Evolutionary conservation across 2,113 vertebrate genomes (phyloP), one percentile per base, ranked within the genome.

Genomic region (Hucho hucho): DNA sequence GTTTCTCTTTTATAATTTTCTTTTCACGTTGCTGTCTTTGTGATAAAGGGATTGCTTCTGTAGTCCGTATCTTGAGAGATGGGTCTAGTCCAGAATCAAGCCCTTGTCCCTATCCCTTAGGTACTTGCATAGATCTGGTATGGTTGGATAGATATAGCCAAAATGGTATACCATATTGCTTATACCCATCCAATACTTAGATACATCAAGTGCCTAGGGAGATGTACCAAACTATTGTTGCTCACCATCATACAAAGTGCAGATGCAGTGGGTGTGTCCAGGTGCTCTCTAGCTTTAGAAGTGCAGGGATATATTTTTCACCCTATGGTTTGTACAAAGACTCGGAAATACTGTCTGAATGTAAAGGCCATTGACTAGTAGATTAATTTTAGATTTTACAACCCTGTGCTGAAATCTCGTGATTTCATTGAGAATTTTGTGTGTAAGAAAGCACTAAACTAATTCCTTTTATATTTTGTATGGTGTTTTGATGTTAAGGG

Each of bases 281-380:
- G 87, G 86, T 87, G 90, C 87, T 92, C 93, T 84, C 4, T 88
- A 91, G 93, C 93, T 93, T 84, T 89, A 88, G 89, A 93, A 93
- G 93, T 93, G 85, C 88, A 89, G 88, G 92, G 87, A 84, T 95
- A 88, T 94, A 94, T 95, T 95, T 95, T 95, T 95, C 94, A 95
- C 16, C 94, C 94, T 94, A 95, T 96, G 95, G 95, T 94, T 92
- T 95, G 80, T 94, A 95, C 87, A 92, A 90, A 93, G 80, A 94
- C 76, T 86, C 79, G 85, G 85, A 86, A 87, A 88, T 88, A 86
- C 75, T 90, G 81, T 93, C 92, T 93, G 95, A 97, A 96, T 96
- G 95, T 96, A 96, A 93, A 90, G 88, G 87, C 89, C 92, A 94
- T 94, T 93, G 87, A 89, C 91, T 89, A 91, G 91, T 94, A 89